Evolutionary conservation across 2,888 invertebrate genomes (phyloP).

Genomic region (Altica lythri): DNA sequence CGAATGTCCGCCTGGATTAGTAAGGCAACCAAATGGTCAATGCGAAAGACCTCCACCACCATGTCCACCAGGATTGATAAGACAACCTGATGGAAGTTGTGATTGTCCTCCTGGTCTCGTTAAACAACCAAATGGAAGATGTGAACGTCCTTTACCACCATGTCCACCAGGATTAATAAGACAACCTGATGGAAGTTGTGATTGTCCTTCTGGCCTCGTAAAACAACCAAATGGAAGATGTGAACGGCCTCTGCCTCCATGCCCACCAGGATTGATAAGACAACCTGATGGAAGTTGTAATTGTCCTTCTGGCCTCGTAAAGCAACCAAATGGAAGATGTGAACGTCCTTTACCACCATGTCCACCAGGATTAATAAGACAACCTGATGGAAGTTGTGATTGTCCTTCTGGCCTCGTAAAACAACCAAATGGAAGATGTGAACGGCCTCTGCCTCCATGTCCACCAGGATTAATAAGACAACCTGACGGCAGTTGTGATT

Average conservation of each 20-base stretch:
- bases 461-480: conserved; percentile 5
- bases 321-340: too few relatives aligned
- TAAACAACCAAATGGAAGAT: conserved; percentile 14
- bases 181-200: too few relatives aligned
- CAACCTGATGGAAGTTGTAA: conserved; percentile 18
- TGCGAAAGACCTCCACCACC: conserved; percentile 21
- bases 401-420: too few relatives aligned
- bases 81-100: conserved; percentile 26
- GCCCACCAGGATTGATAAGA: conserved; percentile 28
- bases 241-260: conserved; percentile 18
- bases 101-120: conserved; percentile 30
- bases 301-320: too few relatives aligned
- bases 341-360: conserved; percentile 8
- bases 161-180: too few relatives aligned
- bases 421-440: conserved; percentile 13
- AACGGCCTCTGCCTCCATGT: conserved; percentile 26
- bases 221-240: conserved; percentile 26
- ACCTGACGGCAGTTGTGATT: conserved; percentile 17
- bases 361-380: conserved; percentile 3
- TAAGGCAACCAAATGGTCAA: conserved; percentile 15
- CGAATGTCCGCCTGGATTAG: conserved; percentile 15
- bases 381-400: conserved; percentile 12
- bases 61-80: conserved; percentile 21
- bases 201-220: conserved; percentile 18
- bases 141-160: too few relatives aligned